Evolutionary conservation across 2,888 invertebrate genomes (phyloP).

Genomic region (Philopedon plagiatum): DNA sequence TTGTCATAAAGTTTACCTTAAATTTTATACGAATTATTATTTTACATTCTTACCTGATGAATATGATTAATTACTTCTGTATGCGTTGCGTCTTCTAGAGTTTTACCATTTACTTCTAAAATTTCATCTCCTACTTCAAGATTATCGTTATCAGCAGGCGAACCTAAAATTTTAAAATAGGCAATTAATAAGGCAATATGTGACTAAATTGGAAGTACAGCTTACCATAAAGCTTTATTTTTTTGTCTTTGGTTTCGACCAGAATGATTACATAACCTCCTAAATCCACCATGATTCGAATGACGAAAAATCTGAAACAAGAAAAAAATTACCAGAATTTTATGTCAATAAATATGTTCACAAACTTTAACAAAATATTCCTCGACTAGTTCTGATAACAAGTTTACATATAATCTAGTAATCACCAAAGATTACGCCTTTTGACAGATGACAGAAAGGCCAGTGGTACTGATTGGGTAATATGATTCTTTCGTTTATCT

Average conservation of each 20-base stretch:
- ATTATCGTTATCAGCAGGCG: constrained; percentile 93
- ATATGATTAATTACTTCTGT: constrained; percentile 95
- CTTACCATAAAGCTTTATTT: constrained; percentile 92
- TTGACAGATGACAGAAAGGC: too few species aligned
- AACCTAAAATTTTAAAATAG: constrained; percentile 73
- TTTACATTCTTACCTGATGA: constrained; percentile 82
- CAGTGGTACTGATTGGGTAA: too few species aligned
- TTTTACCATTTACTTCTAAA: constrained; percentile 95
- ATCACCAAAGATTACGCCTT: too few species aligned
- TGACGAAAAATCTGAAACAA: constrained; percentile 56
- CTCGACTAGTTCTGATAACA: too few species aligned
- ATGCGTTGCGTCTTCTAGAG: constrained; percentile 91
- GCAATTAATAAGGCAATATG: background rate
- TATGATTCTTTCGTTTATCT: too few species aligned
- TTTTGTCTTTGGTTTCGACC: constrained; percentile 94
- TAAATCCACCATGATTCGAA: constrained; percentile 83
- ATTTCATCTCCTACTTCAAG: constrained; percentile 98
- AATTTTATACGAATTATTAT: too few species aligned
- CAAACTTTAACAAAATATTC: too few species aligned
- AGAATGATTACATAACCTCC: constrained; percentile 96
- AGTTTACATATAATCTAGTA: too few species aligned
- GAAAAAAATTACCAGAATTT: constrained; percentile 32
- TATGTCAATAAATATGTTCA: too few species aligned
- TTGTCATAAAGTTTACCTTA: too few species aligned
- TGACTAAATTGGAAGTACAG: constrained; percentile 25